These are phyloP conservation scores for Hypena proboscidalis DNA, from an alignment of 2,888 invertebrate species.

Conservation along the genomic window DNA sequence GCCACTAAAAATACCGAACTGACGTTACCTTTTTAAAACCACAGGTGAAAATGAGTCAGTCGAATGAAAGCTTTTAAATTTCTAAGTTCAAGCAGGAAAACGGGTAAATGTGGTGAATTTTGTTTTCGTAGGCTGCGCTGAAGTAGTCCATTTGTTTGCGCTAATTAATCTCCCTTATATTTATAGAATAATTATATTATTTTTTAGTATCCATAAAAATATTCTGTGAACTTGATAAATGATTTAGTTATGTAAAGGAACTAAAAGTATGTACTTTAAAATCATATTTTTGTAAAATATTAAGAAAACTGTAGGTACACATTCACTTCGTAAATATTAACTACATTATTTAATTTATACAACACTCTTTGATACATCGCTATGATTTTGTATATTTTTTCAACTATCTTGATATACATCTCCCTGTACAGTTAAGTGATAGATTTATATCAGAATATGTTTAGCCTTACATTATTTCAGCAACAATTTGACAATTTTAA, in stretches of 20 bases:
- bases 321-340: neutral
- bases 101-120: constrained; percentile 20
- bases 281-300: neutral
- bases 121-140: constrained; percentile 9
- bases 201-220: neutral
- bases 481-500: constrained; percentile 8
- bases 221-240: too few relatives aligned
- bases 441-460: constrained; percentile 12
- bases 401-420: constrained; percentile 13
- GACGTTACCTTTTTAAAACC: constrained; percentile 22
- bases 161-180: constrained; percentile 16
- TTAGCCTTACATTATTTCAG: constrained; percentile 9
- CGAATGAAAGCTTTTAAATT: constrained; percentile 38
- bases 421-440: constrained; percentile 39
- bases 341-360: constrained; percentile 5
- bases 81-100: constrained; percentile 21
- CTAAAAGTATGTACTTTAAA: too few relatives aligned
- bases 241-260: too few relatives aligned
- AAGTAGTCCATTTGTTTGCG: constrained; percentile 17
- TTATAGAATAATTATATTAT: constrained; percentile 23
- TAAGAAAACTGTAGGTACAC: too few relatives aligned
- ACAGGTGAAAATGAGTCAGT: constrained; percentile 26
- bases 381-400: constrained; percentile 2
- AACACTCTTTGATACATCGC: constrained; percentile 3
- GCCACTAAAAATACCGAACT: constrained; percentile 6